These are phyloP conservation scores for Zoanthus sansibaricus DNA, from an alignment of 92 coral and sea anemone genomes.

Conservation along the genomic window DNA sequence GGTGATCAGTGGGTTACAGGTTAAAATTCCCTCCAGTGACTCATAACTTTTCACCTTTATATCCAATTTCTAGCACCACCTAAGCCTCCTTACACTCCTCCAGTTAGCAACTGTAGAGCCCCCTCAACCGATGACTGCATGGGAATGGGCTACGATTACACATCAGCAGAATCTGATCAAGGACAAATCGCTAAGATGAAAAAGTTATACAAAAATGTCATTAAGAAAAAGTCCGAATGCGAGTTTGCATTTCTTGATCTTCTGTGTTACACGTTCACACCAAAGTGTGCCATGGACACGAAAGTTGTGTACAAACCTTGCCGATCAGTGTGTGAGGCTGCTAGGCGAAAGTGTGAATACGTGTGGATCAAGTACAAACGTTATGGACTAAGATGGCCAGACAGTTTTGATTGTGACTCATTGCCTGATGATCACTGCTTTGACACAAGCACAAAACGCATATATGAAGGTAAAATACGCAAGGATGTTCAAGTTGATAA, in stretches of 20 bases:
- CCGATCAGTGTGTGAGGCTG: conserved; percentile 17
- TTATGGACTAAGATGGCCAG: conserved; percentile 38
- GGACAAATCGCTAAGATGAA: conserved; percentile 25
- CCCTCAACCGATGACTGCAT: conserved; percentile 6
- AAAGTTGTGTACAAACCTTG: conserved; percentile 36
- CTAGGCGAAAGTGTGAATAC: conserved; percentile 26
- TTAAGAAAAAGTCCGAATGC: not conserved
- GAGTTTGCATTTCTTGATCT: conserved; percentile 9
- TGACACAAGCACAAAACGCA: not conserved
- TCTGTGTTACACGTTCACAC: conserved; percentile 14
- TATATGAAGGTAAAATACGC: not conserved
- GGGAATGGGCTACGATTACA: conserved; percentile 6
- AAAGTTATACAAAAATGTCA: not conserved
- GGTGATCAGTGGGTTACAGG: too few species aligned
- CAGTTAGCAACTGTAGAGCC: conserved; percentile 17
- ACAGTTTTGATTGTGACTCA: conserved; percentile 31
- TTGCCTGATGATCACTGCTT: conserved; percentile 33
- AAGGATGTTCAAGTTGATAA: too few species aligned
- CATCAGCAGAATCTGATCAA: conserved; percentile 37
- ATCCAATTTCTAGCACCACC: not conserved
- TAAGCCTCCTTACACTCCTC: conserved; percentile 13
- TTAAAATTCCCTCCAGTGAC: too few species aligned
- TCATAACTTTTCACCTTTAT: not conserved
- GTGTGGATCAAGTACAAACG: conserved; percentile 40
- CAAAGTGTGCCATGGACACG: conserved; percentile 29